A percentile compares a stretch with the other conserved stretches of the same genome.
These are phyloP conservation scores for Melanostigma gelatinosum DNA, from an alignment of 2,113 vertebrate genomes.

Conservation along the genomic window DNA sequence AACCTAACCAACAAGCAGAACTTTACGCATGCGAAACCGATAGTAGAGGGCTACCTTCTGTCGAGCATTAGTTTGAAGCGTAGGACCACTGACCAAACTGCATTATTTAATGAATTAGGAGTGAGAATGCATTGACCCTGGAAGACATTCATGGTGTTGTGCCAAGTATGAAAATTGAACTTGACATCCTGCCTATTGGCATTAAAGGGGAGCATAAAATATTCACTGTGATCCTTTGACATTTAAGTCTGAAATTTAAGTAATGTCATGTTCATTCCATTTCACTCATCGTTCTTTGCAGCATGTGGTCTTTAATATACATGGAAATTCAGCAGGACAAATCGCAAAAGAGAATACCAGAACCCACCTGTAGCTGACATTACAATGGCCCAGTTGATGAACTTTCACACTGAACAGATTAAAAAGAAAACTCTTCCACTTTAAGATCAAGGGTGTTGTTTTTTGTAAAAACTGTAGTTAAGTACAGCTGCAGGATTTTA, in stretches of 20 bases:
- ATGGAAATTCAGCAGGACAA: background rate
- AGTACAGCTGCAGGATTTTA: background rate
- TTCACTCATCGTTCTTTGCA: background rate
- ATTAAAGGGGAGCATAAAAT: background rate
- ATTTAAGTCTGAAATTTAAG: background rate
- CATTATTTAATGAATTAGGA: no score
- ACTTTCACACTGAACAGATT: background rate
- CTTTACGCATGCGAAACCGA: no score
- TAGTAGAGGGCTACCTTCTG: no score
- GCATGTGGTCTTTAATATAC: background rate
- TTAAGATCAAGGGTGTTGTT: background rate
- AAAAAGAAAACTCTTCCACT: background rate
- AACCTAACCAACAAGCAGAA: no score
- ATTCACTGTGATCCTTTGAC: background rate
- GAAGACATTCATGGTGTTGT: no score
- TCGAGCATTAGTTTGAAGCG: no score
- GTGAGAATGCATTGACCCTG: no score
- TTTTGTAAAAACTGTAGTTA: background rate
- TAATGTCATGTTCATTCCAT: background rate
- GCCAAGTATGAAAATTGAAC: background rate
- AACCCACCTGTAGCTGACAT: background rate
- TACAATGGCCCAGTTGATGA: background rate
- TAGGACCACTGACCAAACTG: no score
- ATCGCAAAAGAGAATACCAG: background rate
- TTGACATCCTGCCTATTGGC: background rate